Evolutionary conservation across 2,113 vertebrate species (phyloP).

Genomic region (human (Homo sapiens)): GRCh38 chr12:105170501-105171000

Average conservation of each 20-base stretch:
- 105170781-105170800: not conserved
- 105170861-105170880: not conserved
- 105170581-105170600: not conserved
- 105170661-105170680: not conserved
- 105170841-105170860: not conserved
- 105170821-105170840: not conserved
- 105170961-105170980: not conserved
- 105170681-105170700: not conserved
- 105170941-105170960: not conserved
- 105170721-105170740: not conserved
- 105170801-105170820: not conserved
- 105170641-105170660: not conserved
- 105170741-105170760: not conserved
- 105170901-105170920: not conserved
- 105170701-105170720: not conserved
- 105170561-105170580: not conserved
- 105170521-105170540: not conserved
- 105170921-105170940: not conserved
- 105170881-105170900: not conserved
- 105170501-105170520: not conserved
- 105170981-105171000: not conserved
- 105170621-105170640: not conserved
- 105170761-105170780: not conserved
- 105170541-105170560: not conserved
- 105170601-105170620: not conserved